Conservation (phyloP, 1,140 invertebrate genomes). For the Calycopis cecrops region DNA sequence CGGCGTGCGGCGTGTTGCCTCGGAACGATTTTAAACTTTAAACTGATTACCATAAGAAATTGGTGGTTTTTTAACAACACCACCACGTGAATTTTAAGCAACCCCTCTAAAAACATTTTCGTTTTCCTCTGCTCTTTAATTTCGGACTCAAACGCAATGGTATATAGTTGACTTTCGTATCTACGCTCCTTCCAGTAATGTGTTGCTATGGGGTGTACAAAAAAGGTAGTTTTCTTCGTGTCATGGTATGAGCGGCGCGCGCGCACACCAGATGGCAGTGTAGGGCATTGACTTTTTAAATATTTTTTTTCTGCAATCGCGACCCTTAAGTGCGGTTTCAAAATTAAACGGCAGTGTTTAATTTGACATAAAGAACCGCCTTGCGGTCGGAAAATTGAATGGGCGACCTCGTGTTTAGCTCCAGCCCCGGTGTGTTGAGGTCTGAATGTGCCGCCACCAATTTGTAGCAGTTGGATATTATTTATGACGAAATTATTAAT, state of each 20-base stretch:
- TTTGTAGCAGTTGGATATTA: too few relatives aligned
- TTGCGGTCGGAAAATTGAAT: constrained; percentile 14
- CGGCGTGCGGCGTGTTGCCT: background rate
- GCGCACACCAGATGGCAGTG: constrained; percentile 55
- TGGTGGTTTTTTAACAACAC: constrained; percentile 28
- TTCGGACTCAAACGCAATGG: constrained; percentile 1
- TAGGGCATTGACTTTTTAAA: constrained; percentile 61
- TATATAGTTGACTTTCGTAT: constrained; percentile 6
- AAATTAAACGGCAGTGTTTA: constrained; percentile 44
- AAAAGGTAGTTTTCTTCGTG: constrained; percentile 38
- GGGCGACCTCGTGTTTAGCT: too few relatives aligned
- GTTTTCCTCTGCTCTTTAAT: background rate
- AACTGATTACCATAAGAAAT: constrained; percentile 27
- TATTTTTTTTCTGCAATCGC: constrained; percentile 49
- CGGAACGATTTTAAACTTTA: constrained; percentile 27
- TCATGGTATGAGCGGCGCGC: constrained; percentile 29
- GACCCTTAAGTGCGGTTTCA: constrained; percentile 56
- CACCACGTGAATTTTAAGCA: constrained; percentile 23
- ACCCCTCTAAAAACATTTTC: constrained; percentile 23
- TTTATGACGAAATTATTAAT: too few relatives aligned
- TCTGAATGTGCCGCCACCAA: too few relatives aligned
- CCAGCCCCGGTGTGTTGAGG: too few relatives aligned
- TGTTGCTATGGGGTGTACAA: constrained; percentile 46
- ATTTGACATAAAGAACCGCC: constrained; percentile 36
- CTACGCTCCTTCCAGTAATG: background rate